Evolutionary conservation across 2,797 vertebrate species (phyloP).

Genomic region (Mus caroli): DNA sequence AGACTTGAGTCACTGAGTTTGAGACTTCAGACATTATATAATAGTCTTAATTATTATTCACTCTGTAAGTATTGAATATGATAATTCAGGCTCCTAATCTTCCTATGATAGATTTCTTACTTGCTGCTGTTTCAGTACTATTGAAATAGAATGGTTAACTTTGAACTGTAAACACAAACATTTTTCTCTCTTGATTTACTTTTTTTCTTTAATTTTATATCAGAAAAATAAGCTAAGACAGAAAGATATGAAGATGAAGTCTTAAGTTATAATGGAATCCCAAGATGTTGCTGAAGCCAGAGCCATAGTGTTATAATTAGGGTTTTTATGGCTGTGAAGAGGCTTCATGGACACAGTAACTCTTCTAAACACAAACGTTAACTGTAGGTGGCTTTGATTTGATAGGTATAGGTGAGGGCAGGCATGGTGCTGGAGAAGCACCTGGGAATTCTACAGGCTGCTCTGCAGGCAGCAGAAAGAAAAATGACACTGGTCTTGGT

Average conservation of each 20-base stretch:
- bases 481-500: background rate
- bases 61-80: background rate
- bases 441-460: background rate
- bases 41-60: background rate
- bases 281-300: background rate
- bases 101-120: background rate
- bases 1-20: too few species aligned
- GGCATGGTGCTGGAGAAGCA: background rate
- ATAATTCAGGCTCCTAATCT: background rate
- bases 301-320: background rate
- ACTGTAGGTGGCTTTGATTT: background rate
- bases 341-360: background rate
- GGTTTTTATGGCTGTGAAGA: background rate
- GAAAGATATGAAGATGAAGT: background rate
- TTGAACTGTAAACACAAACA: background rate
- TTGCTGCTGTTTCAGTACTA: background rate
- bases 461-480: background rate
- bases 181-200: background rate
- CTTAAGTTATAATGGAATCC: background rate
- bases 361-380: background rate
- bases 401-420: background rate
- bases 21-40: background rate
- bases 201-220: background rate
- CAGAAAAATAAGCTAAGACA: background rate
- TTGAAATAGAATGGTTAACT: background rate